Conservation (phyloP, 2,888 invertebrate species). For the Pediacus dermestoides region DNA sequence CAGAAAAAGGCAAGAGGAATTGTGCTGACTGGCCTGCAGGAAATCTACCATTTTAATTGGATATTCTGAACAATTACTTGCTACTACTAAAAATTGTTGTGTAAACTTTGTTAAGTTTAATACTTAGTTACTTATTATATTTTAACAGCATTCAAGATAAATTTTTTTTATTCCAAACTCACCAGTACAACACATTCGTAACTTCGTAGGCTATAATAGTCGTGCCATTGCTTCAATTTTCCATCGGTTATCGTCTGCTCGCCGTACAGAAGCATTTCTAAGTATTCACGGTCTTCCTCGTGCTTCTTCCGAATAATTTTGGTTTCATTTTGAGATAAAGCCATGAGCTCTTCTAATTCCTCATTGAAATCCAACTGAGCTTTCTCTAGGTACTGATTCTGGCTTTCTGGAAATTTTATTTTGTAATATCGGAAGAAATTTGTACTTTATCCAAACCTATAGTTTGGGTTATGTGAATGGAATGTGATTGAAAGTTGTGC, state of each 20-base stretch:
- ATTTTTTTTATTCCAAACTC: no score
- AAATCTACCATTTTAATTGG: conserved; percentile 45
- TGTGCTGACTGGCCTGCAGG: conserved; percentile 72
- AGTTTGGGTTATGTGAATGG: conserved; percentile 65
- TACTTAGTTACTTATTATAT: no score
- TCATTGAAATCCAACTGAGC: conserved; percentile 52
- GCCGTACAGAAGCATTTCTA: conserved; percentile 50
- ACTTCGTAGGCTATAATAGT: conserved; percentile 37
- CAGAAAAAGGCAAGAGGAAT: conserved; percentile 67
- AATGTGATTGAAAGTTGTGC: conserved; percentile 68
- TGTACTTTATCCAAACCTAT: conserved; percentile 51
- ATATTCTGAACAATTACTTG: no score
- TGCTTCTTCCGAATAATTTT: conserved; percentile 48
- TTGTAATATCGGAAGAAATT: background rate
- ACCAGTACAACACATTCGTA: conserved; percentile 54
- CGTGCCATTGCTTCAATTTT: conserved; percentile 23
- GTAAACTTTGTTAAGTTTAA: no score
- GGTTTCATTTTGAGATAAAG: conserved; percentile 56
- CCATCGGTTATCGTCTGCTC: conserved; percentile 25
- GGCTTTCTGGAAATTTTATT: conserved; percentile 39
- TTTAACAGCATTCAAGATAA: no score
- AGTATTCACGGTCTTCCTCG: conserved; percentile 47
- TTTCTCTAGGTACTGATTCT: conserved; percentile 53
- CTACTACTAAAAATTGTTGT: no score
- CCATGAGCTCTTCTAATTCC: conserved; percentile 53